phyloP scores from a whole-genome alignment of 2,888 invertebrate species.

The Aromia moschata region DNA sequence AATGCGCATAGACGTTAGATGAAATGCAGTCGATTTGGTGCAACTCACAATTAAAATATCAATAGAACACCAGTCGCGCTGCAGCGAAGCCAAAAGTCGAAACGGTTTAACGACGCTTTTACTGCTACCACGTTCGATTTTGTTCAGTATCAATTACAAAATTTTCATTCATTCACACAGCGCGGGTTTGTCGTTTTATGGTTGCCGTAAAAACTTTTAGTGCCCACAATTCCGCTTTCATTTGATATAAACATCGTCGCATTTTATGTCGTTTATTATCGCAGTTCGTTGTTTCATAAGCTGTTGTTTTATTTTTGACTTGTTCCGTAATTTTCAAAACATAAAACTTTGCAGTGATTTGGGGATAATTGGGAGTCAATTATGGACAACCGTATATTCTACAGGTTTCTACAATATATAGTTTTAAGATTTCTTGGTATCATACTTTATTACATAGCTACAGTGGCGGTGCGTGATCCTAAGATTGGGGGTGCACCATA shows the following conservation, averaged over 20 bases:
- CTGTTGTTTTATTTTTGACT: too few species aligned
- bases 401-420: too few species aligned
- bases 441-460: too few species aligned
- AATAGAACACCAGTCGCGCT: background rate
- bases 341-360: conserved; percentile 3
- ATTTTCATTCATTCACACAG: conserved; percentile 14
- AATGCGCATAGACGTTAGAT: too few species aligned
- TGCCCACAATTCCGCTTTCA: conserved; percentile 1
- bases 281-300: background rate
- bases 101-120: conserved; percentile 1
- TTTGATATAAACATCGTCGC: conserved; percentile 5
- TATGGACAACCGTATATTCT: background rate
- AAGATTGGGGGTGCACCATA: too few species aligned
- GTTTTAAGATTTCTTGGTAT: too few species aligned
- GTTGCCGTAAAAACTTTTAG: conserved; percentile 3
- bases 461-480: too few species aligned
- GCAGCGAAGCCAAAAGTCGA: conserved; percentile 1
- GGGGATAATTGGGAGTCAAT: background rate
- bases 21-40: conserved; percentile 1
- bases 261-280: background rate
- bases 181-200: conserved; percentile 8
- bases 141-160: conserved; percentile 16
- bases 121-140: conserved; percentile 3
- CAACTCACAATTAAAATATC: background rate
- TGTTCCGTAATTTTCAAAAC: background rate